A percentile compares a stretch with the other conserved stretches of the same genome.
These are phyloP conservation scores for Antitype chi DNA, from an alignment of 2,888 invertebrate genomes.

Conservation along the genomic window DNA sequence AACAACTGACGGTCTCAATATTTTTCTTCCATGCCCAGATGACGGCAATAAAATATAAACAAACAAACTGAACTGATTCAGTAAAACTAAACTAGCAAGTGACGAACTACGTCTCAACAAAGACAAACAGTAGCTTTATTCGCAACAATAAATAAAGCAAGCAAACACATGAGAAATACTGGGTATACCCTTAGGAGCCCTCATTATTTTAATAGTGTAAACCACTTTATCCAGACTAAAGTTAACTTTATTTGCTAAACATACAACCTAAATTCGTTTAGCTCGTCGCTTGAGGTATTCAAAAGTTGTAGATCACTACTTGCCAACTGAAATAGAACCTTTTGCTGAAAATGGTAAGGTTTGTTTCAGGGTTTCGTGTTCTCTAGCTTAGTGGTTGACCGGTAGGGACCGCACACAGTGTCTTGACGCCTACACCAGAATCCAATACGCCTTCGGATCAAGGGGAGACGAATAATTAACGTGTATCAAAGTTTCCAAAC, in stretches of 20 bases:
- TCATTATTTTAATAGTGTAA: slow-evolving; percentile 89
- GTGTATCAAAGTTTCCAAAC: slow-evolving; percentile 70
- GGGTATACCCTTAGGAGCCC: slow-evolving; percentile 85
- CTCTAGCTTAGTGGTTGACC: slow-evolving; percentile 70
- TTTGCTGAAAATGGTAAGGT: slow-evolving; percentile 60
- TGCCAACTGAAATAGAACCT: slow-evolving; percentile 62
- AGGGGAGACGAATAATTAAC: slow-evolving; percentile 77
- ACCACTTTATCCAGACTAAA: slow-evolving; percentile 59
- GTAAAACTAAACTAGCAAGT: slow-evolving; percentile 67
- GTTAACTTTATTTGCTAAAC: slow-evolving; percentile 61
- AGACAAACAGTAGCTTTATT: slow-evolving; percentile 85
- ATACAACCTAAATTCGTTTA: slow-evolving; percentile 69
- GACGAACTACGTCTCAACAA: slow-evolving; percentile 74
- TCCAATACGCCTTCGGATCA: slow-evolving; percentile 80
- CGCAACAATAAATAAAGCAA: slow-evolving; percentile 86
- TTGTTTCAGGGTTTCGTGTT: slow-evolving; percentile 65
- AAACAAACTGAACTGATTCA: slow-evolving; percentile 50
- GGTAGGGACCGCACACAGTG: slow-evolving; percentile 83
- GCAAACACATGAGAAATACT: slow-evolving; percentile 88
- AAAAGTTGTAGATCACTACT: slow-evolving; percentile 62
- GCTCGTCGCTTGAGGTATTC: slow-evolving; percentile 66
- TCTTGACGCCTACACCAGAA: slow-evolving; percentile 82
- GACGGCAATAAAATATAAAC: slow-evolving; percentile 57
- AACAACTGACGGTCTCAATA: slow-evolving; percentile 16
- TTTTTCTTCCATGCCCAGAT: slow-evolving; percentile 38